A percentile compares a stretch with the other conserved stretches of the same genome.
Evolutionary conservation across 2,113 vertebrate genomes (phyloP).

Genomic region (Cyanocitta stelleri): DNA sequence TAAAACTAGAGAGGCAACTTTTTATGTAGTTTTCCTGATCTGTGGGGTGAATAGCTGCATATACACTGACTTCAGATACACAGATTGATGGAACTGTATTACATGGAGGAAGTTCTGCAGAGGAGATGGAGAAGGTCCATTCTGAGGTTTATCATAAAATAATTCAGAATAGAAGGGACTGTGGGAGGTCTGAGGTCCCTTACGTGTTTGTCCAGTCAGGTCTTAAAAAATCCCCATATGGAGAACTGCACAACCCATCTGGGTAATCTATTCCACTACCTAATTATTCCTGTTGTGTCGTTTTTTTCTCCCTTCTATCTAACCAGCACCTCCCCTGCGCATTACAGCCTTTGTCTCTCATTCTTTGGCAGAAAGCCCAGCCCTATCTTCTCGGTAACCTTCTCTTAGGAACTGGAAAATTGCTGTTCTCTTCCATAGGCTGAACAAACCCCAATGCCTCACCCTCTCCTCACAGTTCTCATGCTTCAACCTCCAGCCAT

Average conservation of each 20-base stretch:
- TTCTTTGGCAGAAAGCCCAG: background rate
- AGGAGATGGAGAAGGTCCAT: background rate
- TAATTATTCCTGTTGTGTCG: background rate
- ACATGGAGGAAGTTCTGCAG: background rate
- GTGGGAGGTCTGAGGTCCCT: background rate
- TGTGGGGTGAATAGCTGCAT: background rate
- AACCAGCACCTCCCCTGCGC: background rate
- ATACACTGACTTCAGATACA: background rate
- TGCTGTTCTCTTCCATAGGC: background rate
- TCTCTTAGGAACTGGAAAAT: background rate
- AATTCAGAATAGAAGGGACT: background rate
- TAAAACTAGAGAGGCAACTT: background rate
- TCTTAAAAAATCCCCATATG: background rate
- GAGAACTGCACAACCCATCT: background rate
- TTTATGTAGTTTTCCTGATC: background rate
- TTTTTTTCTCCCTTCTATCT: background rate
- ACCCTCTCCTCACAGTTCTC: background rate
- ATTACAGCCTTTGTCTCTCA: background rate
- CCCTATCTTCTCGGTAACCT: background rate
- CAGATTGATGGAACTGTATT: background rate
- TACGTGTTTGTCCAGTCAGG: background rate
- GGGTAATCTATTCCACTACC: background rate
- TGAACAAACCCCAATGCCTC: background rate
- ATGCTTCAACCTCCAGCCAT: background rate
- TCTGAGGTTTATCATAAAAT: background rate